Evolutionary conservation across 2,888 invertebrate genomes (phyloP), one percentile per base, ranked within the genome.

Genomic region (Andrena haemorrhoa): DNA sequence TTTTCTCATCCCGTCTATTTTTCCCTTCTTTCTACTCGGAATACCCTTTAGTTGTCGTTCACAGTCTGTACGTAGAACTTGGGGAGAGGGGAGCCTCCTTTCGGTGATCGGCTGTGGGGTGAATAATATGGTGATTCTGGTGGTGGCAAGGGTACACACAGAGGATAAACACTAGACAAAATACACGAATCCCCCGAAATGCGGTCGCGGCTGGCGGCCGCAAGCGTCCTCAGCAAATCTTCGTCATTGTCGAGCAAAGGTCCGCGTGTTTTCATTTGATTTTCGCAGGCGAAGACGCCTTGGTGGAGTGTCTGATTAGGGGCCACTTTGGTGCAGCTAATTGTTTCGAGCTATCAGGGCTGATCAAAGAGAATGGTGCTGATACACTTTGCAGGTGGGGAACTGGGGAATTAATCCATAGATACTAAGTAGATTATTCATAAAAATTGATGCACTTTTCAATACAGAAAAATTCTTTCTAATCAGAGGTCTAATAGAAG

Each of bases 81-180:
- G 4, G 41, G 41, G 41, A 41, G 41, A 41, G 87, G 89, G 87
- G 89, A 90, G 91, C 90, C 91, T 88, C 88, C 23, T 85, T 86
- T 83, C 86, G 84, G 86, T 88, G 88, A 88, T 90, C 89, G 91
- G 88, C 89, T 92, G 88, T 91, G 71, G 90, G 92, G 89, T 90
- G 88, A 90, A 90, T 91, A 56, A 56, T 56, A 56, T 56, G 89
- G 89, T 92, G 87, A 89, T 90, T 56, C 84, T 90, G 92, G 90
- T 91, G 85, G 75, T 92, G 91, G 91, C 87, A 85, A 90, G 92
- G 93, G 90, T 93, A 97, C 97, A 97, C 96, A 97, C 97, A 97
- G 97, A 96, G 97, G 97, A 96, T 96, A 95, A 96, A 97, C 96
- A 97, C 96, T 97, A 97, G 97, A 97, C 97, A 97, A 97, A 97